Evolutionary conservation across 1,140 invertebrate genomes (phyloP).

Genomic region (Condylostylus longicornis): DNA sequence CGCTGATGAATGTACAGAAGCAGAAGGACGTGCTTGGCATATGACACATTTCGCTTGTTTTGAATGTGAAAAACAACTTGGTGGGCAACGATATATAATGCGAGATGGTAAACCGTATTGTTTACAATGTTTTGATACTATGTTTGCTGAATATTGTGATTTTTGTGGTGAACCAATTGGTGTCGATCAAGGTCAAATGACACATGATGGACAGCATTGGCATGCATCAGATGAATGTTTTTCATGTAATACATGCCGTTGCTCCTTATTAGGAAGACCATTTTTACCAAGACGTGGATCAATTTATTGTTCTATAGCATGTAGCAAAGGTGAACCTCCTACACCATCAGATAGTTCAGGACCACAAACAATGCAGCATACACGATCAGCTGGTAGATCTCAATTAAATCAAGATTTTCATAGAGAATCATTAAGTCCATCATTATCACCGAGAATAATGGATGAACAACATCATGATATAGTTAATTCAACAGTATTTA

Average conservation of each 20-base stretch:
- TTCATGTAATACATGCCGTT: slow-evolving; percentile 81
- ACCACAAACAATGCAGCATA: slow-evolving; percentile 22
- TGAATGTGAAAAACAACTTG: slow-evolving; percentile 85
- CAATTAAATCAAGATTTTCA: no score
- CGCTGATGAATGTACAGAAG: slow-evolving; percentile 96
- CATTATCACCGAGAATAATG: slow-evolving; percentile 29
- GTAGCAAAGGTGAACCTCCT: slow-evolving; percentile 74
- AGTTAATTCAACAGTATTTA: slow-evolving; percentile 9
- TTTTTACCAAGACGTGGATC: slow-evolving; percentile 84
- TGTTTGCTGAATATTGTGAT: slow-evolving; percentile 95
- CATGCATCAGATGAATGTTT: slow-evolving; percentile 93
- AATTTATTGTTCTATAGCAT: slow-evolving; percentile 90
- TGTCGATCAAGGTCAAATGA: slow-evolving; percentile 95
- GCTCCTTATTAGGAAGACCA: slow-evolving; percentile 80
- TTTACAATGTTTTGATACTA: slow-evolving; percentile 84
- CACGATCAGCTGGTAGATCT: slow-evolving; percentile 20
- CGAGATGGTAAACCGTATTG: slow-evolving; percentile 85
- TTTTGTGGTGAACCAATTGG: slow-evolving; percentile 91
- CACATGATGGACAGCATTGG: slow-evolving; percentile 95
- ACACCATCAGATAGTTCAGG: slow-evolving; percentile 63
- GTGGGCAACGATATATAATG: slow-evolving; percentile 96
- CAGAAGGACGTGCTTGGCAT: slow-evolving; percentile 95
- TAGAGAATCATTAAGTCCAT: slow-evolving; percentile 23
- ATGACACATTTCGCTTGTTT: slow-evolving; percentile 97
- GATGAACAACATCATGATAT: slow-evolving; percentile 28